Percentiles rank a stretch among this genome's conserved stretches.
These are phyloP conservation scores for Rhineura floridana DNA, from an alignment of 2,113 vertebrate genomes.

Conservation along the genomic window DNA sequence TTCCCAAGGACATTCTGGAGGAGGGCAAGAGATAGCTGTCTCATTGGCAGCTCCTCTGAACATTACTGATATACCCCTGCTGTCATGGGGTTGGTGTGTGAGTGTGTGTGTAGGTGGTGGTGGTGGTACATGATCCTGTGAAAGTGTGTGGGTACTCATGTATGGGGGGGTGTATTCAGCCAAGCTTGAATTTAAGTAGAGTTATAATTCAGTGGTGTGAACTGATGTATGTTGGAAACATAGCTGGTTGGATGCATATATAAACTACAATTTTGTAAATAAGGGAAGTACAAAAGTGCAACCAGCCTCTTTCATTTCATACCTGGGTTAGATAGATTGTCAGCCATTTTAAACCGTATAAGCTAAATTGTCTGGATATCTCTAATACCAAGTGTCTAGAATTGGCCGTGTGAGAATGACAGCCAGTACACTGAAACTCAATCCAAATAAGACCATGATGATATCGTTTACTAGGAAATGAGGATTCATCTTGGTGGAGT, in stretches of 20 bases:
- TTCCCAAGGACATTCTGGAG: background rate
- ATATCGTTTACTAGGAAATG: background rate
- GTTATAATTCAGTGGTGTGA: too few relatives aligned
- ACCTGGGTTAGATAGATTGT: background rate
- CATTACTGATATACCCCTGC: too few relatives aligned
- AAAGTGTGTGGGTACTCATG: too few relatives aligned
- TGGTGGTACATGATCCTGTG: too few relatives aligned
- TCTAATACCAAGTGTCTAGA: background rate
- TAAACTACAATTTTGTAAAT: background rate
- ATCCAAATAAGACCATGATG: background rate
- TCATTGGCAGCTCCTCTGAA: too few relatives aligned
- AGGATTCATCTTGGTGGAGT: background rate
- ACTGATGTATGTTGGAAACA: background rate
- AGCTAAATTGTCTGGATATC: background rate
- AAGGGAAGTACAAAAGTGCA: background rate
- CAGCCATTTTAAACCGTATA: background rate
- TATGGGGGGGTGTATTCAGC: too few relatives aligned
- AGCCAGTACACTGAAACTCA: background rate
- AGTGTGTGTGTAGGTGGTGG: too few relatives aligned
- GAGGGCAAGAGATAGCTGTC: too few relatives aligned
- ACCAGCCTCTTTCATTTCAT: background rate
- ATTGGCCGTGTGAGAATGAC: background rate
- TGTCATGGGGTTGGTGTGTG: too few relatives aligned
- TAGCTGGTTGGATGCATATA: background rate
- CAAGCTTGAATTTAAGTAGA: too few relatives aligned